These are phyloP conservation scores for Podargus strigoides DNA, from an alignment of 2,797 vertebrate genomes.

Conservation along the genomic window DNA sequence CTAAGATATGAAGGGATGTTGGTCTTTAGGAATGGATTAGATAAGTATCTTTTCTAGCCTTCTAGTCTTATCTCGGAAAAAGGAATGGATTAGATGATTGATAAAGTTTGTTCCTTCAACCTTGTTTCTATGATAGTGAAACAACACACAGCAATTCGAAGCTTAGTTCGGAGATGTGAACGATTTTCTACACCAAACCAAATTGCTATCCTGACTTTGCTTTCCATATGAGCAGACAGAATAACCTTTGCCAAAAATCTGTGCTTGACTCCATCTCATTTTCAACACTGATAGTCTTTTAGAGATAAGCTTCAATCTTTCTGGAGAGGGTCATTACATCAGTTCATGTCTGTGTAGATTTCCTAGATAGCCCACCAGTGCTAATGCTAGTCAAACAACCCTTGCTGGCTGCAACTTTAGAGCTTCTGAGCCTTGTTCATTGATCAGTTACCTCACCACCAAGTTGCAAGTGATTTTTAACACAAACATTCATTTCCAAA, in stretches of 20 bases:
- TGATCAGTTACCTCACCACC: neutral
- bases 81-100: neutral
- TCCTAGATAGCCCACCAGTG: no score
- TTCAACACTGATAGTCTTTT: neutral
- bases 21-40: neutral
- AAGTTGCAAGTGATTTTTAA: neutral
- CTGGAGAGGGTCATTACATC: neutral
- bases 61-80: neutral
- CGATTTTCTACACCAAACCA: neutral
- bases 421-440: neutral
- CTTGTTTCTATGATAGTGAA: neutral
- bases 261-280: neutral
- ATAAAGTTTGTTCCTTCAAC: neutral
- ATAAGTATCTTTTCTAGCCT: neutral
- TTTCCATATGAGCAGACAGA: neutral
- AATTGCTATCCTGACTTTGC: neutral
- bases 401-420: neutral
- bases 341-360: neutral
- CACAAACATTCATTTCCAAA: neutral
- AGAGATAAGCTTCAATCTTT: neutral
- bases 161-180: accelerated
- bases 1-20: neutral
- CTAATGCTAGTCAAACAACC: neutral
- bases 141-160: neutral
- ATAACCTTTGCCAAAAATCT: neutral